A percentile compares a stretch with the other conserved stretches of the same genome.
phyloP scores from a whole-genome alignment of 2,113 vertebrate genomes.

The Haemorhous mexicanus region DNA sequence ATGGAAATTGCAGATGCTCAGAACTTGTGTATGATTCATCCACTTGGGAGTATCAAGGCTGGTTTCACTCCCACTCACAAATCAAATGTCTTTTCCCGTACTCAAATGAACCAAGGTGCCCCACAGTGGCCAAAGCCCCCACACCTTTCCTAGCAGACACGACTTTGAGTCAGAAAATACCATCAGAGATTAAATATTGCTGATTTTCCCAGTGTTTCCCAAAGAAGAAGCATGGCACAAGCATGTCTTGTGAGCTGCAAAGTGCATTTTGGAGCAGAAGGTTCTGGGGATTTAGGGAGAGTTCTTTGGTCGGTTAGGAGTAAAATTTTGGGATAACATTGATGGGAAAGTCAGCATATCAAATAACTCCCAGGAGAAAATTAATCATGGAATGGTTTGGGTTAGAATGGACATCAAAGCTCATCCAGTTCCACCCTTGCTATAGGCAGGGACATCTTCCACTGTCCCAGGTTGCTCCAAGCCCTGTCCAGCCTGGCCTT shows the following conservation, averaged over 20 bases:
- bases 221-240: not conserved
- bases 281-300: not conserved
- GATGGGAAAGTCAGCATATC: not conserved
- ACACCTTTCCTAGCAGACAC: not conserved
- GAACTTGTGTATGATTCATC: not conserved
- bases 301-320: not conserved
- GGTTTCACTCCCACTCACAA: not conserved
- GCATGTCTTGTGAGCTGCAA: not conserved
- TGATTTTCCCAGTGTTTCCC: not conserved
- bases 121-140: not conserved
- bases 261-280: not conserved
- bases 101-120: not conserved
- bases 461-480: rapidly evolving
- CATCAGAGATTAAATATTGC: not conserved
- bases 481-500: rapidly evolving
- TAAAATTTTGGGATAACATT: not conserved
- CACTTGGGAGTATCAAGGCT: not conserved
- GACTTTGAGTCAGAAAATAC: not conserved
- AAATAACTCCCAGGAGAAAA: not conserved
- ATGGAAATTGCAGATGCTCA: not conserved
- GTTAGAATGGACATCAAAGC: rapidly evolving
- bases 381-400: not conserved
- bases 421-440: not conserved
- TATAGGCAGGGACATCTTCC: not conserved
- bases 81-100: not conserved